These are phyloP conservation scores for Sanderia malayensis DNA, from an alignment of 30 jellyfish, hydroid and myxozoan species.

Conservation along the genomic window DNA sequence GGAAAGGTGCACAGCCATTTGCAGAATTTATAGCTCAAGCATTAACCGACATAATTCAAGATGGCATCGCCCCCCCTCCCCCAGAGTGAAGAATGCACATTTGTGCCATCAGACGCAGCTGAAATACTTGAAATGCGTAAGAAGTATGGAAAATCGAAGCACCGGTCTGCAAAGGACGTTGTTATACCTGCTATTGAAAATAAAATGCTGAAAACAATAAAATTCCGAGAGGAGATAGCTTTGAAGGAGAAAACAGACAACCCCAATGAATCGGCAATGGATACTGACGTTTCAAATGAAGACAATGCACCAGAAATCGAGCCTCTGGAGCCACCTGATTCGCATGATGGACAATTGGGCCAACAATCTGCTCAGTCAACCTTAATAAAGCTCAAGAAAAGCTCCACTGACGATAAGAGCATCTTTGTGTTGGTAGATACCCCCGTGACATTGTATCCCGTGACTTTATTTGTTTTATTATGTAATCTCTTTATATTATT, in stretches of 20 bases:
- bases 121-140: slow-evolving; percentile 8
- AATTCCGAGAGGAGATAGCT: background rate
- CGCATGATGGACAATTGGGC: background rate
- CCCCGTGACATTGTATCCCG: too few species aligned
- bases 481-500: too few species aligned
- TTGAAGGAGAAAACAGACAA: background rate
- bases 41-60: slow-evolving; percentile 31
- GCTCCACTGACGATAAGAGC: background rate
- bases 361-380: background rate
- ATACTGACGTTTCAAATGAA: background rate
- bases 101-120: slow-evolving; percentile 45
- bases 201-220: background rate
- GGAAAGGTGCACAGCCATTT: slow-evolving; percentile 33
- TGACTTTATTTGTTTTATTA: too few species aligned
- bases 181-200: background rate
- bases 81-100: slow-evolving; percentile 23
- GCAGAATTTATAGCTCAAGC: slow-evolving; percentile 32
- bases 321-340: background rate
- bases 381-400: background rate
- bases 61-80: slow-evolving; percentile 46
- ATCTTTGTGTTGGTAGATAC: too few species aligned
- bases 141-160: slow-evolving; percentile 17
- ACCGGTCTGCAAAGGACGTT: slow-evolving; percentile 3
- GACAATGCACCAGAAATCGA: background rate
- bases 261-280: background rate